phyloP scores from a whole-genome alignment of 2,797 vertebrate genomes.

The Parauchenoglanis punctatus region DNA sequence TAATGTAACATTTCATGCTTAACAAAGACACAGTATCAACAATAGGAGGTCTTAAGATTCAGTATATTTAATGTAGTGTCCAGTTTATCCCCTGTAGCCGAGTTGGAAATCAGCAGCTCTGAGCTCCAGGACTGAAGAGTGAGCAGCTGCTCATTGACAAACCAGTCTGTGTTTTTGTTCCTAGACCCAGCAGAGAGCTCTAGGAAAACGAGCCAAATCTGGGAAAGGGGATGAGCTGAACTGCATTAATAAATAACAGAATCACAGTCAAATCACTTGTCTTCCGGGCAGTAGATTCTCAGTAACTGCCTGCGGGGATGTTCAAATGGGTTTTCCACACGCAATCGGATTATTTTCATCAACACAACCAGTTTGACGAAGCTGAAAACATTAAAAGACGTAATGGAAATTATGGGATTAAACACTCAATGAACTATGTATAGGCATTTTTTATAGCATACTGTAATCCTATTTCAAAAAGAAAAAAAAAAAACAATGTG shows the following conservation, averaged over 20 bases:
- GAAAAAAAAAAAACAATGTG: neutral
- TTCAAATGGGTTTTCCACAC: constrained; percentile 5
- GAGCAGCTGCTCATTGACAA: constrained; percentile 8
- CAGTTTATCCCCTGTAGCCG: neutral
- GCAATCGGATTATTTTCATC: constrained; percentile 5
- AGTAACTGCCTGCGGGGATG: constrained; percentile 38
- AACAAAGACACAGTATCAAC: neutral
- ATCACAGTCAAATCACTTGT: constrained; percentile 32
- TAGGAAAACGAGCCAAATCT: constrained; percentile 29
- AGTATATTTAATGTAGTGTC: neutral
- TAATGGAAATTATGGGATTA: neutral
- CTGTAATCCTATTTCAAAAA: neutral
- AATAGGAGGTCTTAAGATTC: neutral
- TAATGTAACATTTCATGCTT: neutral
- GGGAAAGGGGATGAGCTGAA: constrained; percentile 44
- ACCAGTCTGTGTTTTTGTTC: constrained; percentile 29
- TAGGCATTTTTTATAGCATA: neutral
- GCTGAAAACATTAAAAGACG: neutral
- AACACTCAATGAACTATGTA: neutral
- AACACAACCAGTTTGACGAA: neutral
- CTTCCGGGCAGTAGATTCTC: constrained; percentile 50
- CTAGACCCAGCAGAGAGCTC: constrained; percentile 20
- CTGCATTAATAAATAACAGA: constrained; percentile 40
- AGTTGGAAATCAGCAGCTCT: neutral
- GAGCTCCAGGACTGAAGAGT: neutral